Conservation (phyloP, 92 coral and sea anemone species). For the Bergia puertoricense region DNA sequence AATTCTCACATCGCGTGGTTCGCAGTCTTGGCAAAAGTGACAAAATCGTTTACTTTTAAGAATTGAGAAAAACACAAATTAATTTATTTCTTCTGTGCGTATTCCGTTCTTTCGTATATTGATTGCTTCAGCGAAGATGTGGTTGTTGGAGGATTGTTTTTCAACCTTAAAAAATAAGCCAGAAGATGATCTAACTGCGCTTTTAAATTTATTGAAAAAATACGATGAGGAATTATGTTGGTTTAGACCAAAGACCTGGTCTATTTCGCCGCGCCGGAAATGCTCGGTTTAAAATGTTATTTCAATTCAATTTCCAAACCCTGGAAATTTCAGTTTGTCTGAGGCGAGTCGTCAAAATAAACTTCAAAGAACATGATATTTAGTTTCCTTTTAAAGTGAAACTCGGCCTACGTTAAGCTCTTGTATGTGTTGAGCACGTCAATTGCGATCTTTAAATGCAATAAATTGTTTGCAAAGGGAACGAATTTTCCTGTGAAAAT, state of each 20-base stretch:
- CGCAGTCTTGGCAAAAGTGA: not conserved
- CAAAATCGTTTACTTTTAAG: not conserved
- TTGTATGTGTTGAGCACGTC: not conserved
- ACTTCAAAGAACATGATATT: not conserved
- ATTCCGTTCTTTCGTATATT: not conserved
- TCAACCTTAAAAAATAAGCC: not conserved
- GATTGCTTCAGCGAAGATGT: not conserved
- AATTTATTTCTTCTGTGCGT: slow-evolving; percentile 15
- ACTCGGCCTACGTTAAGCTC: not conserved
- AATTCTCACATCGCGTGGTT: not conserved
- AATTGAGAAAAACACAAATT: slow-evolving; percentile 4
- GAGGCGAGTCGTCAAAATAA: not conserved
- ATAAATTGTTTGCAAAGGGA: not conserved
- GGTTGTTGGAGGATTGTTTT: not conserved
- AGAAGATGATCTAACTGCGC: too few relatives aligned
- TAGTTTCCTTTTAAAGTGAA: not conserved
- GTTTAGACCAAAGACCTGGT: not conserved
- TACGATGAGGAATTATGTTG: not conserved
- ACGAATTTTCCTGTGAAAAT: not conserved
- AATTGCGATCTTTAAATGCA: not conserved
- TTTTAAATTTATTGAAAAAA: too few relatives aligned
- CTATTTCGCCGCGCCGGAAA: not conserved
- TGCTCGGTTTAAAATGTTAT: too few relatives aligned
- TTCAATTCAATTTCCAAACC: not conserved
- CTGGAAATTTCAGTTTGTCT: not conserved